A percentile compares a stretch with the other conserved stretches of the same genome.
Evolutionary conservation across 2,113 vertebrate species (phyloP).

Genomic region (Catharus fuscescens): DNA sequence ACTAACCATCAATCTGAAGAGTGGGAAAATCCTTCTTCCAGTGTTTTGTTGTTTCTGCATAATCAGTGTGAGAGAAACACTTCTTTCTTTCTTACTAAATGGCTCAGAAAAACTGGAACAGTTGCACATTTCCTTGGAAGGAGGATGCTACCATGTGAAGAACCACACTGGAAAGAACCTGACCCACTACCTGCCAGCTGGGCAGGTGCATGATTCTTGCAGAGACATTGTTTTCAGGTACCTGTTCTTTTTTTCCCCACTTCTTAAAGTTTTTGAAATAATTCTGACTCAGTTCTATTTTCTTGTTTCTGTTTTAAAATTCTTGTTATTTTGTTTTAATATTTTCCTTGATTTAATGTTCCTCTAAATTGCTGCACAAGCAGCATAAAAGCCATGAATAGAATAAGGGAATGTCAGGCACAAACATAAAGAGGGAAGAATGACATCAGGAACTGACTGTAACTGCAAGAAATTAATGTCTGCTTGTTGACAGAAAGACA

Average conservation of each 20-base stretch:
- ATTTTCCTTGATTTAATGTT: constrained; percentile 19
- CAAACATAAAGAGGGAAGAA: constrained; percentile 50
- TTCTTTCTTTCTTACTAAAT: neutral
- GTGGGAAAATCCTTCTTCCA: neutral
- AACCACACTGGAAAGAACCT: neutral
- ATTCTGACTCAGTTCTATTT: neutral
- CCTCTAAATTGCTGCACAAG: constrained; percentile 3
- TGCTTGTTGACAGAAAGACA: constrained; percentile 54
- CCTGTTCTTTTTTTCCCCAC: neutral
- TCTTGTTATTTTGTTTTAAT: constrained; percentile 15
- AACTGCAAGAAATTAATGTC: constrained; percentile 63
- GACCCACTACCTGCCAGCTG: neutral
- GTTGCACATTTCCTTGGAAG: neutral
- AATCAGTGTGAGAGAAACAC: neutral
- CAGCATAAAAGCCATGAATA: neutral
- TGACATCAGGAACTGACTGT: constrained; percentile 58
- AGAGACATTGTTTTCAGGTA: neutral
- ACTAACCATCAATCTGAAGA: neutral
- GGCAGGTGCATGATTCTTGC: neutral
- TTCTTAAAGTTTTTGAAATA: neutral
- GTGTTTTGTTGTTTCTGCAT: neutral
- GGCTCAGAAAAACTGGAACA: neutral
- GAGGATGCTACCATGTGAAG: accelerated
- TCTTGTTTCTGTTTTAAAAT: neutral
- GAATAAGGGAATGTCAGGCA: constrained; percentile 51